Evolutionary conservation across 2,113 vertebrate genomes (phyloP).

Genomic region (Taurulus bubalis): DNA sequence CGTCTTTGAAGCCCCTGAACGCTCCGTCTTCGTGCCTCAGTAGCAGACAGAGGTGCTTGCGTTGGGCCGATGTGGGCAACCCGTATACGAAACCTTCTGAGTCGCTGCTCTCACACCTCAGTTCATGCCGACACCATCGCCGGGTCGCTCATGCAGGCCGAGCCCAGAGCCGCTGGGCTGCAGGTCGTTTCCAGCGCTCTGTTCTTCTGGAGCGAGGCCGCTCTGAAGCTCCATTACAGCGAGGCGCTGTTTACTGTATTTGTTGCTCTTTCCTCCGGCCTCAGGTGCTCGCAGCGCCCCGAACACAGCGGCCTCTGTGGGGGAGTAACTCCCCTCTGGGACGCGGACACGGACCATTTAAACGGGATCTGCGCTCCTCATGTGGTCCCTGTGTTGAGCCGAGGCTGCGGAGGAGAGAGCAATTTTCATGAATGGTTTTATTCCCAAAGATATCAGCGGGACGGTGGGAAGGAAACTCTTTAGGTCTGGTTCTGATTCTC

Average conservation of each 20-base stretch:
- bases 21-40: conserved; percentile 50
- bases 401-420: too few relatives aligned
- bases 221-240: conserved; percentile 72
- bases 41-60: conserved; percentile 67
- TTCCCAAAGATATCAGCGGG: too few relatives aligned
- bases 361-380: conserved; percentile 18
- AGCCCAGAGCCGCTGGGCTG: conserved; percentile 32
- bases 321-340: conserved; percentile 25
- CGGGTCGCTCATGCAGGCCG: conserved; percentile 34
- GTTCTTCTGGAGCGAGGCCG: conserved; percentile 46
- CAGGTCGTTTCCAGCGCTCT: conserved; percentile 39
- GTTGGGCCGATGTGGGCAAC: conserved; percentile 68
- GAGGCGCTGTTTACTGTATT: conserved; percentile 43
- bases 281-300: conserved; percentile 70
- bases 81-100: conserved; percentile 65
- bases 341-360: conserved; percentile 36
- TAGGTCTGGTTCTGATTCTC: too few relatives aligned
- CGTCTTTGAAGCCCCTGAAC: conserved; percentile 58
- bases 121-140: conserved; percentile 74
- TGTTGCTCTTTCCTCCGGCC: conserved; percentile 52
- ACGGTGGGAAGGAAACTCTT: too few relatives aligned
- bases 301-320: conserved; percentile 50
- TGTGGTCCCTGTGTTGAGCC: too few relatives aligned
- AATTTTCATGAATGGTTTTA: too few relatives aligned
- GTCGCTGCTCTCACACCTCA: too few relatives aligned